Base-by-base conservation (phyloP, 2,113 vertebrate genomes). In the Anas platyrhynchos region DNA sequence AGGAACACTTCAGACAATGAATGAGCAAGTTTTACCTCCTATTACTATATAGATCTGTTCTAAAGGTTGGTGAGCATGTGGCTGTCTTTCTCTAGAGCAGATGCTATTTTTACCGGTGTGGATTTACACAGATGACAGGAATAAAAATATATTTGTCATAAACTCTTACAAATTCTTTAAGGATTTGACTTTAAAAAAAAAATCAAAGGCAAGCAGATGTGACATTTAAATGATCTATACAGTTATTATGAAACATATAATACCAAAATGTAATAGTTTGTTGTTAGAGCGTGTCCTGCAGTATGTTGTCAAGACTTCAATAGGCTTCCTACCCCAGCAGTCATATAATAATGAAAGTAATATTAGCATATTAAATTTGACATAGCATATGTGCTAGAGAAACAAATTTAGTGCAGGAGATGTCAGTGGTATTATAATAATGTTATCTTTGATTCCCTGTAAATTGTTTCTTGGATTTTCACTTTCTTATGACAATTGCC, bases 1-100 rank as follows among this genome's bases (percentile, higher is more conserved):
- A 92, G 52, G 95, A 97, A 67, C 34, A 46, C 23, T 95, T 97
- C 90, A 88, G n/a, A 87, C 46, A 93, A 87, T 22, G 29, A 94
- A 92, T 91, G 96, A 91, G 81, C 83, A 95, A 82, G 25, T 75
- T 84, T 86, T 80, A 63, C 72, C 90, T 91, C n/a, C 56, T 82
- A 2, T 89, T 91, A 61, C 44, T 84, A 10, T 68, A 50, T 27
- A 59, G 59, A 62, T 72, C 62, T 92, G 7, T 69, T 91, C 69
- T 54, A 62, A 87, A 92, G 9, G 26, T 62, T 89, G 81, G 77
- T 52, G 81, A 86, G 66, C 48, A 36, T 48, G 54, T 34, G 66
- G 38, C 61, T 80, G 34, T 46, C 81, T 92, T 66, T 89, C 84
- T 63, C 55, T 58, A 67, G 74, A 86, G 41, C 12, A 79, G 50